These are phyloP conservation scores for Platycnemis pennipes DNA, from an alignment of 2,888 invertebrate species.

Conservation along the genomic window DNA sequence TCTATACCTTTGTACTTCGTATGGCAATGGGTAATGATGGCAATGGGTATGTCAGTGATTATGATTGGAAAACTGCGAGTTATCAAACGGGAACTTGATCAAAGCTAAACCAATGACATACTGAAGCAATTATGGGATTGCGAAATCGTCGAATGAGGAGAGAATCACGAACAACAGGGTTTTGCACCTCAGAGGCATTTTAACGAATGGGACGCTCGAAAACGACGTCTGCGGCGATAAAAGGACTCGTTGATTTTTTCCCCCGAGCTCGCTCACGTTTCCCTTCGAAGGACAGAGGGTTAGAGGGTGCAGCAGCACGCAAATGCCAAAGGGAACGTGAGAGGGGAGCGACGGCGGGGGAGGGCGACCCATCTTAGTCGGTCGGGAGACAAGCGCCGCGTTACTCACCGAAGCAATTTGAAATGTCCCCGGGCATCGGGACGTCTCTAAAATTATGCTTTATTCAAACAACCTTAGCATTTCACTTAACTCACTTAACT, in stretches of 20 bases:
- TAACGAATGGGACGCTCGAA: conserved; percentile 38
- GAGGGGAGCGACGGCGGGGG: not conserved
- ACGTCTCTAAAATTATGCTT: not conserved
- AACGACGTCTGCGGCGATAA: conserved; percentile 42
- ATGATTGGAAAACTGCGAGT: conserved; percentile 19
- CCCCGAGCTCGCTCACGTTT: not conserved
- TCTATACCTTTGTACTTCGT: not conserved
- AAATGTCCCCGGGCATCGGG: not conserved
- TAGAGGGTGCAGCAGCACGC: conserved; percentile 14
- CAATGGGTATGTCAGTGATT: not conserved
- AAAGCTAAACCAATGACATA: not conserved
- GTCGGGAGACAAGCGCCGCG: not conserved
- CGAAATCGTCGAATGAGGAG: not conserved
- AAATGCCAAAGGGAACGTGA: conserved; percentile 35
- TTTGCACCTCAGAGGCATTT: conserved; percentile 48
- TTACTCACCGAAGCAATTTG: conserved; percentile 17
- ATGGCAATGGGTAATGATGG: not conserved
- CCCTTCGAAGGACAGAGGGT: conserved; percentile 38
- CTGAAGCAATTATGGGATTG: conserved; percentile 31
- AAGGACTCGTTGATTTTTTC: conserved; percentile 44
- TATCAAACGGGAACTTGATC: not conserved
- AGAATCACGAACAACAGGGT: conserved; percentile 7
- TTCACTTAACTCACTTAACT: conserved; percentile 6
- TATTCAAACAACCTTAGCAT: conserved; percentile 28
- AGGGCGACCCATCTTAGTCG: not conserved